Evolutionary conservation across 2,888 invertebrate species (phyloP).

Genomic region (Achlya flavicornis): DNA sequence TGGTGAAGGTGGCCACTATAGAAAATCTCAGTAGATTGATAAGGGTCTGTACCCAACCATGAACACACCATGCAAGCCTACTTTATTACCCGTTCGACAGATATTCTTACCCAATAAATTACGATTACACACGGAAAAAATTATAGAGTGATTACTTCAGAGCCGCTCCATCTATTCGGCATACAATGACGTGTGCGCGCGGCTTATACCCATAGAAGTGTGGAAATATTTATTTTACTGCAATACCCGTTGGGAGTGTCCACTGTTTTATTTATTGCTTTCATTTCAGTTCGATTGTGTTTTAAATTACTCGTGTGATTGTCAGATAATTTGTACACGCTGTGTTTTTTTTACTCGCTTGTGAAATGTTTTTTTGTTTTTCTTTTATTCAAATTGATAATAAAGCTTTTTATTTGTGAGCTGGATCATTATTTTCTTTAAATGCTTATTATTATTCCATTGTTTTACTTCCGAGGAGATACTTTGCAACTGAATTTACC

Average conservation of each 20-base stretch:
- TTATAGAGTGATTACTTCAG: conserved; percentile 7
- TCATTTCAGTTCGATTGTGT: conserved; percentile 60
- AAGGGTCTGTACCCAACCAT: no score
- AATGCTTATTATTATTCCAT: no score
- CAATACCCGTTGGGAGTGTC: conserved; percentile 41
- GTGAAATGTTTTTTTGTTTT: neutral
- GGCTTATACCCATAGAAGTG: conserved; percentile 30
- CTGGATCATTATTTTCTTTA: no score
- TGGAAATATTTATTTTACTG: conserved; percentile 53
- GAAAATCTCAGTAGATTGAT: no score
- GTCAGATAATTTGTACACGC: conserved; percentile 56
- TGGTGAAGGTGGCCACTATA: no score
- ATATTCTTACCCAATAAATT: no score
- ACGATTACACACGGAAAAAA: neutral
- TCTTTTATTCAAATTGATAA: neutral
- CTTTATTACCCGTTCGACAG: no score
- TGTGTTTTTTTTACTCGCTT: conserved; percentile 31
- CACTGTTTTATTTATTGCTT: conserved; percentile 60
- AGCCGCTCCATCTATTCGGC: neutral
- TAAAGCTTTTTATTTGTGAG: neutral
- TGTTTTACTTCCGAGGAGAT: no score
- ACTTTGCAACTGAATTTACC: no score
- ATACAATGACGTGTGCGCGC: conserved; percentile 3
- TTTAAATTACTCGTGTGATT: conserved; percentile 66
- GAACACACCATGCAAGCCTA: no score